Conservation (phyloP, 2,888 invertebrate genomes). For the Parapristionchus giblindavisi region DNA sequence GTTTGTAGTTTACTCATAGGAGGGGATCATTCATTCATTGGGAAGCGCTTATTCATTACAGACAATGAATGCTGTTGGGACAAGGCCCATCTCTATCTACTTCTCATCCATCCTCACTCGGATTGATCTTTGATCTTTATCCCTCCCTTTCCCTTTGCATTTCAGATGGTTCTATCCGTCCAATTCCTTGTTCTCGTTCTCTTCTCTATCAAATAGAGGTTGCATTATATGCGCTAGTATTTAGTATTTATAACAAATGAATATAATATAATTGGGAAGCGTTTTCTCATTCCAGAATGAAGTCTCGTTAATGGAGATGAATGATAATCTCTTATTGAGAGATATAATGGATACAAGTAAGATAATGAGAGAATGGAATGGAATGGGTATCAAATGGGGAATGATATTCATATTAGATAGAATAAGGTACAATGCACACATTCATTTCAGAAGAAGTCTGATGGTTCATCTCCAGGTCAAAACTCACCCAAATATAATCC, state of each 20-base stretch:
- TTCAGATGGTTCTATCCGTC: conserved; percentile 10
- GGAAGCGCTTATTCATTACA: conserved; percentile 34
- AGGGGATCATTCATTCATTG: conserved; percentile 10
- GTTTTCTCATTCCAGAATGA: conserved; percentile 35
- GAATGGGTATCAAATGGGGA: not conserved
- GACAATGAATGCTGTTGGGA: too few species aligned
- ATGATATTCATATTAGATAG: not conserved
- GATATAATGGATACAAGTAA: not conserved
- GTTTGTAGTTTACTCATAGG: not conserved
- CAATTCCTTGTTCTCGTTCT: not conserved
- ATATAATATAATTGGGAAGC: conserved; percentile 28
- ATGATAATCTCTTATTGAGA: not conserved
- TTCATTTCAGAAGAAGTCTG: conserved; percentile 21
- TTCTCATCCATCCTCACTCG: conserved; percentile 1
- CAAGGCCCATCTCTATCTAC: conserved; percentile 11
- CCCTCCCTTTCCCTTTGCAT: conserved; percentile 18
- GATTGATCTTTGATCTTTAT: conserved; percentile 8
- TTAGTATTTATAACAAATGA: too few species aligned
- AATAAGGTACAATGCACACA: conserved; percentile 28
- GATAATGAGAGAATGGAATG: not conserved
- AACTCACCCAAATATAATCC: conserved; percentile 19
- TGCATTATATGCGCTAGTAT: conserved; percentile 7
- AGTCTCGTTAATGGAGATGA: conserved; percentile 37
- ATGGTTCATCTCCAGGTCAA: conserved; percentile 12
- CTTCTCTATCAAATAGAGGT: too few species aligned